Evolutionary conservation across 2,888 invertebrate species (phyloP), one percentile per base, ranked within the genome.

Genomic region (Mimas tiliae): DNA sequence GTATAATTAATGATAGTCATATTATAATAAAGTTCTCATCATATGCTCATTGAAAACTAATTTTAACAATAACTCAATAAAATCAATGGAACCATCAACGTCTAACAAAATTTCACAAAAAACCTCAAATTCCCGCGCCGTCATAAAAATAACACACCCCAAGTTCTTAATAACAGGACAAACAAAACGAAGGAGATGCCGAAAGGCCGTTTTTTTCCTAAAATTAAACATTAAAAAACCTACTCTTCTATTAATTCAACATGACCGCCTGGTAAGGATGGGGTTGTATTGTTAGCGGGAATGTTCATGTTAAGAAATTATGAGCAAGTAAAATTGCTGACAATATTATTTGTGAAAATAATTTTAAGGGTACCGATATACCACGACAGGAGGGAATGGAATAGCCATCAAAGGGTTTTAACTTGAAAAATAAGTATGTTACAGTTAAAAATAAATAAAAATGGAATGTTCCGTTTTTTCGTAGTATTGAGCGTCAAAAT

Each of bases 171-270:
- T 77, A 77, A 68, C 69, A 74, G 69, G 70, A 75, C 77, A 80
- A 82, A 82, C 74, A 80, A 75, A 77, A 71, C 64, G 64, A 71
- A 71, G 66, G 70, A 73, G 65, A 69, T 64, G 64, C 65, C 21
- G 67, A 70, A 74, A 72, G 65, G 48, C 52, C 33, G 16, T 68
- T 77, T 74, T 78, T 69, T 58, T 19, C 42, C 12, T 58, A 21
- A 73, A 75, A 77, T 76, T 72, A 72, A 75, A 75, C 72, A 75
- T 78, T 71, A 75, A 76, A 82, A 80, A 82, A 74, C 64, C 73
- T 73, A 78, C 82, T 81, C 83, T 77, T 81, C 75, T 76, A 77
- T 78, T 78, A 79, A 74, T 70, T 73, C 71, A 73, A 71, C 67
- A 77, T 74, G 74, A 77, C 78, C 79, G 76, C 67, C 64, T 19